Base-by-base conservation (phyloP, 2,888 invertebrate species). In the Pseudeuparius sepicola region DNA sequence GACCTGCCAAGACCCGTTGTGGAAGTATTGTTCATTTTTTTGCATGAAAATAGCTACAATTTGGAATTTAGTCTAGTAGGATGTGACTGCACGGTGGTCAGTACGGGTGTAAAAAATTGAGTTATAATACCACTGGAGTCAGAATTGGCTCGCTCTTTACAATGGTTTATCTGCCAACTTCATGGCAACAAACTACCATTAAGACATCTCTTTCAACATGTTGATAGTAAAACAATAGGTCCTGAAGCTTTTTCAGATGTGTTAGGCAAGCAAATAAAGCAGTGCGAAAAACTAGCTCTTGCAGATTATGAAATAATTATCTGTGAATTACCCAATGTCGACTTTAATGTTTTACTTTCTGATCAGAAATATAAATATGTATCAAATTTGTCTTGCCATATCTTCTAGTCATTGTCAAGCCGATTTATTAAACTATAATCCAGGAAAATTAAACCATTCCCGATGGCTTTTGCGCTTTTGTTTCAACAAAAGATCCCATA, bases 101-200 rank as follows among this genome's bases (percentile, higher is more conserved):
- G n/a, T n/a, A 20, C 7, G 20, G n/a, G n/a, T 20, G 7, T 20
- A 20, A 20, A 20, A 20, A 20, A 20, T 20, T 6, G 20, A 20
- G 6, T 20, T n/a, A 20, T 20, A 20, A 20, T 20, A 6, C 20
- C 6, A 20, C 20, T 20, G 20, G 43, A 51, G 33, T 32, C 33
- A 15, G 14, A 41, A 16, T 26, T 49, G 12, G 18, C 35, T 11
- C 34, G 40, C 31, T 44, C 45, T 7, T 36, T 51, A 26, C 47
- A 51, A 35, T 49, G 46, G 46, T 34, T 36, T 32, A 34, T 51
- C 15, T 51, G 47, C 24, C 28, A 43, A 23, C 32, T 51, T 3
- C 47, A 48, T 35, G 40, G 34, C 17, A 50, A 49, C 40, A 50
- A 50, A 36, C 29, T 47, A 29, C 45, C 41, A 2, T 24, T 24